Percentiles rank a stretch among this genome's conserved stretches.
phyloP scores from a whole-genome alignment of 2,888 invertebrate genomes.

The Morpho deidamia region DNA sequence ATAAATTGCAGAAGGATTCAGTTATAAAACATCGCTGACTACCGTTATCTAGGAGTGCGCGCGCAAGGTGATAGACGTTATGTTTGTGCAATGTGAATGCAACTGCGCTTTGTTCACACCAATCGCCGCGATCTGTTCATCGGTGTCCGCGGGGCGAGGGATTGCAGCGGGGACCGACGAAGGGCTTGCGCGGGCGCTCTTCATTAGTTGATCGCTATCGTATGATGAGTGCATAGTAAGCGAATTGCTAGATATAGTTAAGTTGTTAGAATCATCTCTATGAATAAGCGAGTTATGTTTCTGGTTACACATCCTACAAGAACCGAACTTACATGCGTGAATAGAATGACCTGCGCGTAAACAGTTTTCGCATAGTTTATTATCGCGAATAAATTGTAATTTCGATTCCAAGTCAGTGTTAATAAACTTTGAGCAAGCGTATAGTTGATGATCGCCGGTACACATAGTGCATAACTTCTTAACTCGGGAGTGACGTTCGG shows the following conservation, averaged over 20 bases:
- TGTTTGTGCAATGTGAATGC: not conserved
- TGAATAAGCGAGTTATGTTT: not conserved
- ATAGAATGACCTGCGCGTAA: not conserved
- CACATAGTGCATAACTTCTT: not conserved
- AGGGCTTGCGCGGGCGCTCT: not conserved
- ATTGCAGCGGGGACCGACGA: not conserved
- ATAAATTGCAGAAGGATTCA: not conserved
- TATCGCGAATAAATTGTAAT: not conserved
- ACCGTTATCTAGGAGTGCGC: constrained; percentile 3
- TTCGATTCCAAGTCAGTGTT: not conserved
- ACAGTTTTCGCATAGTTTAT: not conserved
- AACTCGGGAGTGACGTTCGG: not conserved
- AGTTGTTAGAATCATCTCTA: not conserved
- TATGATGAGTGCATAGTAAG: not conserved
- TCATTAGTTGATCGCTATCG: not conserved
- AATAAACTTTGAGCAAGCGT: not conserved
- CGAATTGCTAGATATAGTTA: not conserved
- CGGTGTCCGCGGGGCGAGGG: not conserved
- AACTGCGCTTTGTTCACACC: not conserved
- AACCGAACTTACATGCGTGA: not conserved
- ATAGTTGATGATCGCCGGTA: not conserved
- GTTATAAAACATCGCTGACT: constrained; percentile 5
- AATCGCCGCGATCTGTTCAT: not conserved
- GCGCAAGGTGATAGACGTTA: not conserved
- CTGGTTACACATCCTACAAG: not conserved